Percentiles rank a stretch among this genome's conserved stretches.
Conservation (phyloP, 2,113 vertebrate species). For the Micronycteris hirsuta region DNA sequence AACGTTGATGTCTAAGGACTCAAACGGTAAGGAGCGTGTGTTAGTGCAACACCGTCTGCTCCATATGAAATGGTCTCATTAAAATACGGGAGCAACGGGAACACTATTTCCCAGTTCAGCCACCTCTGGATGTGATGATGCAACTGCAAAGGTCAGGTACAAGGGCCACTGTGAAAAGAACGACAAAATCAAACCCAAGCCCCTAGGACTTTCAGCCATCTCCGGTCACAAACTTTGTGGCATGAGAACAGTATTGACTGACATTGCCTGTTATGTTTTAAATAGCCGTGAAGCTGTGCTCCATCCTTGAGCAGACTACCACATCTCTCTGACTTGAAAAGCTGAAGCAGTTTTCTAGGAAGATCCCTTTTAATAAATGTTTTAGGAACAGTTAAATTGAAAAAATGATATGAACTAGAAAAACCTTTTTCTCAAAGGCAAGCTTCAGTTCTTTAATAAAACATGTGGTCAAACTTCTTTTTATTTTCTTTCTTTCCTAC, state of each 20-base stretch:
- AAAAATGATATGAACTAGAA: background rate
- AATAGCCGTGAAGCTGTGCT: slow-evolving; percentile 61
- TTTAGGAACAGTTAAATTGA: background rate
- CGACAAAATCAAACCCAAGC: slow-evolving; percentile 37
- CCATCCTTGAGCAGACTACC: slow-evolving; percentile 63
- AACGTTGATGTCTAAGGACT: slow-evolving; percentile 58
- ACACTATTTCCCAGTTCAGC: slow-evolving; percentile 70
- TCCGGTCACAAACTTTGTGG: slow-evolving; percentile 74
- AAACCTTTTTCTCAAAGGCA: background rate
- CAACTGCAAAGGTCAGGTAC: slow-evolving; percentile 74
- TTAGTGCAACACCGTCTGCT: slow-evolving; percentile 50
- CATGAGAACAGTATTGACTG: slow-evolving; percentile 69
- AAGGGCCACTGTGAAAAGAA: slow-evolving; percentile 66
- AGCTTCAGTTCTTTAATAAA: background rate
- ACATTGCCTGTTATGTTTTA: slow-evolving; percentile 17
- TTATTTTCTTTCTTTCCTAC: slow-evolving; percentile 1
- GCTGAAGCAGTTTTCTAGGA: slow-evolving; percentile 24
- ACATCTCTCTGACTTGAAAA: slow-evolving; percentile 71
- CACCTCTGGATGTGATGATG: slow-evolving; percentile 70
- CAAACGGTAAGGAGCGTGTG: slow-evolving; percentile 56
- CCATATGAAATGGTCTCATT: slow-evolving; percentile 67
- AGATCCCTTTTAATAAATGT: background rate
- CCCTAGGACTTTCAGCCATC: slow-evolving; percentile 56
- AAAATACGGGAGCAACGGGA: slow-evolving; percentile 66
- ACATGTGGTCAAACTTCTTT: background rate